Evolutionary conservation across 2,888 invertebrate species (phyloP).

Genomic region (Ophion slaviceki): DNA sequence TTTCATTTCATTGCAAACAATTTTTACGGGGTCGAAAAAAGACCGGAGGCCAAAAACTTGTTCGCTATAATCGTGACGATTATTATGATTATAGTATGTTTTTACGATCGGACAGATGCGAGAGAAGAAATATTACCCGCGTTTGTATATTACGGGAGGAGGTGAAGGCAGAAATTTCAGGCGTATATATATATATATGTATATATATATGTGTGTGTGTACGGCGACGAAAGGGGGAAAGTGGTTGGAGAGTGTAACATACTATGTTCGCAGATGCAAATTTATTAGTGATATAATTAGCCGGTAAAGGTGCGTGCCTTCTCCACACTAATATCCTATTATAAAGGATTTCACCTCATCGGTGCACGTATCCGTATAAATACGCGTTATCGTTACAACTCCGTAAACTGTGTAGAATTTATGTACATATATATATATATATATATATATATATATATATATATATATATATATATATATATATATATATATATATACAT

Average conservation of each 20-base stretch:
- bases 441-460: background rate
- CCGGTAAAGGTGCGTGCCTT: constrained; percentile 27
- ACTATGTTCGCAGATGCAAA: constrained; percentile 27
- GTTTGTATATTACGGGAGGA: constrained; percentile 19
- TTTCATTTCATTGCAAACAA: constrained; percentile 22
- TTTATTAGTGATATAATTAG: constrained; percentile 61
- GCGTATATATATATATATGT: background rate
- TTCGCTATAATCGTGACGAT: constrained; percentile 30
- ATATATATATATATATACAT: background rate
- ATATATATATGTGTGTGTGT: background rate
- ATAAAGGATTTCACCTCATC: constrained; percentile 16
- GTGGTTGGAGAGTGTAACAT: background rate
- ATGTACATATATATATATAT: background rate
- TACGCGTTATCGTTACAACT: constrained; percentile 25
- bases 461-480: background rate
- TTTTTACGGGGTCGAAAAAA: constrained; percentile 25
- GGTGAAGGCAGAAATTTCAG: constrained; percentile 17
- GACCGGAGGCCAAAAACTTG: constrained; percentile 41
- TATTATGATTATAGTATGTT: constrained; percentile 44
- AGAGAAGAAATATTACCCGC: constrained; percentile 16
- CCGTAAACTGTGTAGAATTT: constrained; percentile 14
- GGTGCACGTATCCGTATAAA: constrained; percentile 23
- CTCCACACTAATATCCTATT: constrained; percentile 28
- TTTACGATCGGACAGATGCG: constrained; percentile 8
- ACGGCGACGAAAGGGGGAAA: background rate